Percentiles rank a stretch among this genome's conserved stretches.
These are phyloP conservation scores for Aurelia sp. DNA, from an alignment of 30 jellyfish, hydroid and myxozoan species.

Conservation along the genomic window DNA sequence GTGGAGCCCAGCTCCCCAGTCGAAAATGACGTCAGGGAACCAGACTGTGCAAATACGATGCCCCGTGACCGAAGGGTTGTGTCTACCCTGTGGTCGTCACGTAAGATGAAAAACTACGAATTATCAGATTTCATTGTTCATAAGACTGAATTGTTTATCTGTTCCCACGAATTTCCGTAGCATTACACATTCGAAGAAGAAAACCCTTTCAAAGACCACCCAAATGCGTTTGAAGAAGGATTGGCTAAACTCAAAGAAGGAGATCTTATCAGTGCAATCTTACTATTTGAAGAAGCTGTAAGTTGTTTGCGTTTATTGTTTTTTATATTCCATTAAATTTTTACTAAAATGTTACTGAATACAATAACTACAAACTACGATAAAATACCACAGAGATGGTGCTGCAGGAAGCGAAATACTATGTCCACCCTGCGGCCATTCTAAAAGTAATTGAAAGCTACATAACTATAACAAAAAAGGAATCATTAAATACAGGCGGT, in stretches of 20 bases:
- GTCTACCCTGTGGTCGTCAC: too few species aligned
- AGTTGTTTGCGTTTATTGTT: background rate
- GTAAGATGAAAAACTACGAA: too few species aligned
- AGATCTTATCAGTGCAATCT: constrained; percentile 94
- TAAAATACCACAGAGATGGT: too few species aligned
- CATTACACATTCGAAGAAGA: constrained; percentile 88
- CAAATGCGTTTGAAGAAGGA: constrained; percentile 94
- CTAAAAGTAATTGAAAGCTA: background rate
- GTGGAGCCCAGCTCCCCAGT: too few species aligned
- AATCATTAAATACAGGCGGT: too few species aligned
- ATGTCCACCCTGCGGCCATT: background rate
- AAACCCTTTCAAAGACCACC: constrained; percentile 85
- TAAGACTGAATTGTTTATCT: background rate
- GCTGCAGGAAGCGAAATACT: too few species aligned
- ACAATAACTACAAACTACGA: too few species aligned
- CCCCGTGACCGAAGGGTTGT: too few species aligned
- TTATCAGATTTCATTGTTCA: too few species aligned
- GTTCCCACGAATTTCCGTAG: constrained; percentile 8
- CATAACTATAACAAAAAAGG: background rate
- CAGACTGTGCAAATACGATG: too few species aligned
- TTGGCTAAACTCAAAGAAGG: constrained; percentile 82
- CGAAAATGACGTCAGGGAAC: too few species aligned
- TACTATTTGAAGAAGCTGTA: constrained; percentile 97
- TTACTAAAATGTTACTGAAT: background rate
- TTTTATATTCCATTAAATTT: background rate